phyloP scores from a whole-genome alignment of 2,113 vertebrate genomes.

The Dicrurus megarhynchus region DNA sequence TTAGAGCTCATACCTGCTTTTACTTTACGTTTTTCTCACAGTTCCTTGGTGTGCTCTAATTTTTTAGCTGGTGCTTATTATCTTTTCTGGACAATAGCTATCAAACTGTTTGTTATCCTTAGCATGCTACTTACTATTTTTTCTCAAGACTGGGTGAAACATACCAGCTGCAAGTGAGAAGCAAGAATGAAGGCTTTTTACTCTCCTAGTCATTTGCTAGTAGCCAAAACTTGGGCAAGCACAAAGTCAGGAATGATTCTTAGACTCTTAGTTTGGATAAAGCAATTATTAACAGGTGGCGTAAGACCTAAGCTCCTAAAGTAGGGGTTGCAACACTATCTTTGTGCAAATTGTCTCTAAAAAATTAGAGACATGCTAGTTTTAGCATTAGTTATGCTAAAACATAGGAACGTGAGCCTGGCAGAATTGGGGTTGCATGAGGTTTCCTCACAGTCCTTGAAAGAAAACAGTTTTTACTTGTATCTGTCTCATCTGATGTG shows the following conservation, averaged over 20 bases:
- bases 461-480: not conserved
- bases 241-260: not conserved
- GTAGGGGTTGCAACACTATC: not conserved
- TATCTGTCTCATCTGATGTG: not conserved
- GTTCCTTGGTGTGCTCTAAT: conserved; percentile 7
- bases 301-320: not conserved
- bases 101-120: not conserved
- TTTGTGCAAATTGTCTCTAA: not conserved
- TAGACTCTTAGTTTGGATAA: not conserved
- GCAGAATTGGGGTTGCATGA: not conserved
- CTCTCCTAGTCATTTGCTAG: not conserved
- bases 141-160: not conserved
- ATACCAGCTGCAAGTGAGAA: not conserved
- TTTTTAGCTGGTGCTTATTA: not conserved
- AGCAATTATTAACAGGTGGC: not conserved
- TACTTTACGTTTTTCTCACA: not conserved
- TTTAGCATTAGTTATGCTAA: not conserved
- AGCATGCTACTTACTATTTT: not conserved
- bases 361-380: too few relatives aligned
- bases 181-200: not conserved
- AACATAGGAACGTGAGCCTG: not conserved
- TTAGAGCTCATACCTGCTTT: not conserved
- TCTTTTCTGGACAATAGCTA: not conserved
- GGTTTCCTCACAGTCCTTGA: not conserved
- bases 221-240: not conserved